These are phyloP conservation scores for Tolypeutes matacus DNA, from an alignment of 2,797 vertebrate species.

Conservation along the genomic window DNA sequence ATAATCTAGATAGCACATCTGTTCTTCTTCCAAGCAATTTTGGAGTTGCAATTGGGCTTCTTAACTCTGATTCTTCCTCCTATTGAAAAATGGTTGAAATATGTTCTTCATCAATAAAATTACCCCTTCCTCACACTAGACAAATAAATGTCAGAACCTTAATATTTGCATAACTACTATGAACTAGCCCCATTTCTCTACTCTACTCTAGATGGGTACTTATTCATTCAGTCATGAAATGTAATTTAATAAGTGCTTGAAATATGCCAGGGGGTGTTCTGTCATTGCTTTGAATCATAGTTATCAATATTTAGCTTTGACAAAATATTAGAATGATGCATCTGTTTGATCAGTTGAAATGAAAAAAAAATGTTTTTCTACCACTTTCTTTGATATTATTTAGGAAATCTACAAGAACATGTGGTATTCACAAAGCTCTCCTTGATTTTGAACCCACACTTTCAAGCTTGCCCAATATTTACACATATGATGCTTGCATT, in stretches of 20 bases:
- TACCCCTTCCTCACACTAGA: neutral
- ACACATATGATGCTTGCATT: constrained; percentile 10
- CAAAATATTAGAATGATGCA: constrained; percentile 21
- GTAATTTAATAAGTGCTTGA: neutral
- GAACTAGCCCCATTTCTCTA: neutral
- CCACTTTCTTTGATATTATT: neutral
- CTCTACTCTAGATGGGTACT: neutral
- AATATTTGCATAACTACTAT: neutral
- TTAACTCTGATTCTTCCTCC: neutral
- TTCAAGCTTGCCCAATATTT: constrained; percentile 47
- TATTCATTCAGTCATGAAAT: neutral
- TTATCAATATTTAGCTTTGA: constrained; percentile 5
- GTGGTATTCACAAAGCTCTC: constrained; percentile 1
- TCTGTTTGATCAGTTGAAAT: neutral
- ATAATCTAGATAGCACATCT: neutral
- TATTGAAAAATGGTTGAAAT: neutral
- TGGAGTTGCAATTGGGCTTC: neutral
- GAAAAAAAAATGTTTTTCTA: constrained; percentile 1
- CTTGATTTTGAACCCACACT: constrained; percentile 23
- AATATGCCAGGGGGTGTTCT: neutral
- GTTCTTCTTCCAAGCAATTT: neutral
- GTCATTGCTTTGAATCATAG: constrained; percentile 42
- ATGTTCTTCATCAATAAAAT: neutral
- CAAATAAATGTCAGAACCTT: neutral
- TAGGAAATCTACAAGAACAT: neutral